phyloP scores from a whole-genome alignment of 1,140 invertebrate species.

The Wiebesia pumilae region DNA sequence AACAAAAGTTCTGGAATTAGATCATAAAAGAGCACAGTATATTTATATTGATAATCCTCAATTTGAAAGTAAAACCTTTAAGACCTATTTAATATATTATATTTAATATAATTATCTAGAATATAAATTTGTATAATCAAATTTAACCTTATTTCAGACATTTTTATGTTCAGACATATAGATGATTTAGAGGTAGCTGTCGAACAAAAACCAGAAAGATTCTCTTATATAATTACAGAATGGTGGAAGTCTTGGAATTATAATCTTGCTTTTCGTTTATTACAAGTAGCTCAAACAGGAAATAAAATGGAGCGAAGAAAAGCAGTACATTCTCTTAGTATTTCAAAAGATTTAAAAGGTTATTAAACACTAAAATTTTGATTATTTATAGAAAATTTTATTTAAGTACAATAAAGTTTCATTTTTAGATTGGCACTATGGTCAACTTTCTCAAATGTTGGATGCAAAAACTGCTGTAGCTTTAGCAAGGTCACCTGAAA shows the following conservation, averaged over 20 bases:
- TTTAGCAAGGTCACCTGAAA: constrained; percentile 77
- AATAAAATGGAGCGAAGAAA: constrained; percentile 60
- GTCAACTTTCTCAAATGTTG: constrained; percentile 79
- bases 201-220: constrained; percentile 56
- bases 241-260: constrained; percentile 68
- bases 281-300: constrained; percentile 65
- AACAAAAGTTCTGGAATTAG: constrained; percentile 66
- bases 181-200: constrained; percentile 60
- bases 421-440: constrained; percentile 78
- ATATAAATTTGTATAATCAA: constrained; percentile 29
- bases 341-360: constrained; percentile 70
- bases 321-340: constrained; percentile 65
- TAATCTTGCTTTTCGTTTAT: constrained; percentile 62
- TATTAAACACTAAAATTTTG: constrained; percentile 17
- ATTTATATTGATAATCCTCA: constrained; percentile 73
- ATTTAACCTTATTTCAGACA: constrained; percentile 59
- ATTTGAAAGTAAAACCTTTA: constrained; percentile 64
- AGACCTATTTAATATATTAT: constrained; percentile 32
- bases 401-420: neutral
- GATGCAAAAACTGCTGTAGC: constrained; percentile 80
- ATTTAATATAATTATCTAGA: no score
- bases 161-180: constrained; percentile 61
- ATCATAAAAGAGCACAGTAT: constrained; percentile 67
- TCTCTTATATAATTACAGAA: constrained; percentile 60
- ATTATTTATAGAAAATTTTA: neutral